phyloP scores from a whole-genome alignment of 2,888 invertebrate genomes.

The Phymatocera aterrima region DNA sequence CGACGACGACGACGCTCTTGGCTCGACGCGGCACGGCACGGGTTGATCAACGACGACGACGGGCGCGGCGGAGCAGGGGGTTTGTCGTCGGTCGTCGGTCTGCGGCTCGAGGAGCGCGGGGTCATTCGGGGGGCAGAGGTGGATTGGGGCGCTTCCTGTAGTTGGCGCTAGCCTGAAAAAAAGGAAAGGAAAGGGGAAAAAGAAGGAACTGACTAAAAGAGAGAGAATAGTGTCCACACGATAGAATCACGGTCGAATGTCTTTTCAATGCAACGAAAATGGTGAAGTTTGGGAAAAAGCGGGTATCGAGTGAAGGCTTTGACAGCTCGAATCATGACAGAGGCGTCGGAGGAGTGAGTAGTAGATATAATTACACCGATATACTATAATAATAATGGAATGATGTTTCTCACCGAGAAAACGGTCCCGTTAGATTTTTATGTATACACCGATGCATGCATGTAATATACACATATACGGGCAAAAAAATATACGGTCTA shows the following conservation, averaged over 20 bases:
- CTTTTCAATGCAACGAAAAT: slow-evolving; percentile 84
- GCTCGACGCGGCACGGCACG: slow-evolving; percentile 1
- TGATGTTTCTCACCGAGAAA: slow-evolving; percentile 27
- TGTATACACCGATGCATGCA: not conserved
- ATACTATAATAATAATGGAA: no score
- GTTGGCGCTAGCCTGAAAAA: slow-evolving; percentile 67
- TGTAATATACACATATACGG: not conserved
- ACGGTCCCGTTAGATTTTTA: slow-evolving; percentile 6
- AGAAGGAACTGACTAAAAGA: slow-evolving; percentile 24
- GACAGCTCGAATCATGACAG: slow-evolving; percentile 92
- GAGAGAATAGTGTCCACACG: slow-evolving; percentile 52
- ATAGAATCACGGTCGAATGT: slow-evolving; percentile 64
- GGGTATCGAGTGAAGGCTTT: slow-evolving; percentile 90
- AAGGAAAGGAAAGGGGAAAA: slow-evolving; percentile 52
- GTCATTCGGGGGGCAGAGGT: slow-evolving; percentile 54
- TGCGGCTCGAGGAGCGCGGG: slow-evolving; percentile 30
- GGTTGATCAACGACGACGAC: slow-evolving; percentile 13
- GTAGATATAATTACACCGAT: slow-evolving; percentile 71
- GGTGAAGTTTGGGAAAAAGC: slow-evolving; percentile 89
- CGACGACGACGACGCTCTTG: slow-evolving; percentile 24
- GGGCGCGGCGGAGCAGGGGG: slow-evolving; percentile 60
- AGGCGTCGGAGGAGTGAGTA: slow-evolving; percentile 93
- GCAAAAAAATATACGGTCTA: slow-evolving; percentile 18
- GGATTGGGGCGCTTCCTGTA: slow-evolving; percentile 68
- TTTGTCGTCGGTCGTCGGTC: slow-evolving; percentile 56